phyloP scores from a whole-genome alignment of 2,113 vertebrate species.

The Procavia capensis region DNA sequence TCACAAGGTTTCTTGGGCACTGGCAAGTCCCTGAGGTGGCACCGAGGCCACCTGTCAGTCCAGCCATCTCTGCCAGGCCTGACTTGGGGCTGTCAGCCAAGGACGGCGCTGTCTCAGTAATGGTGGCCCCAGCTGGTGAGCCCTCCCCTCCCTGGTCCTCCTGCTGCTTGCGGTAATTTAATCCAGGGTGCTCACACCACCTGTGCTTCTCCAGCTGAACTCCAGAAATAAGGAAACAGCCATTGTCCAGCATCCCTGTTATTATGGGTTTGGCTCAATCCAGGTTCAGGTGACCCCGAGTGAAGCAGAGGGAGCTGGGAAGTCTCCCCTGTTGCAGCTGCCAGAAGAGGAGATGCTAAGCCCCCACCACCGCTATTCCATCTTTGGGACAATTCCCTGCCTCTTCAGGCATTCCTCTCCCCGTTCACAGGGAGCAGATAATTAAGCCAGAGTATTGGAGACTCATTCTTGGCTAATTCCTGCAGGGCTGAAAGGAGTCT shows the following conservation, averaged over 20 bases:
- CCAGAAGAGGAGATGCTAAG: background rate
- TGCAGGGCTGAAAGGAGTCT: conserved; percentile 58
- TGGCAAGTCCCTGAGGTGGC: background rate
- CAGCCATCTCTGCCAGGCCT: background rate
- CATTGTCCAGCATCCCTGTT: conserved; percentile 72
- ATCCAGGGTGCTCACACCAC: conserved; percentile 63
- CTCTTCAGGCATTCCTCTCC: conserved; percentile 12
- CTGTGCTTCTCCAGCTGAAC: conserved; percentile 79
- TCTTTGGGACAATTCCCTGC: conserved; percentile 52
- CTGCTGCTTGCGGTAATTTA: conserved; percentile 82
- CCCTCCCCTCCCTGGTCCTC: conserved; percentile 52
- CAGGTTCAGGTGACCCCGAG: conserved; percentile 64
- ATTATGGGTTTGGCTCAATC: conserved; percentile 78
- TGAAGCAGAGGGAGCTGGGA: background rate
- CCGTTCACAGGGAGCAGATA: conserved; percentile 41
- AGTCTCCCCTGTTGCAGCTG: background rate
- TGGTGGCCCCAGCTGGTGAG: conserved; percentile 47
- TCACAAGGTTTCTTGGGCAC: background rate
- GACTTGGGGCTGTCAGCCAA: background rate
- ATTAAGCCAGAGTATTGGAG: conserved; percentile 66
- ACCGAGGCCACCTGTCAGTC: background rate
- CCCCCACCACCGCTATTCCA: background rate
- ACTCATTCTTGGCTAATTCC: conserved; percentile 62
- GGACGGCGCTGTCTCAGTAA: conserved; percentile 75
- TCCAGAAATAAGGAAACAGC: conserved; percentile 44